Evolutionary conservation across 2,888 invertebrate genomes (phyloP).

Genomic region (Teleogryllus oceanicus): DNA sequence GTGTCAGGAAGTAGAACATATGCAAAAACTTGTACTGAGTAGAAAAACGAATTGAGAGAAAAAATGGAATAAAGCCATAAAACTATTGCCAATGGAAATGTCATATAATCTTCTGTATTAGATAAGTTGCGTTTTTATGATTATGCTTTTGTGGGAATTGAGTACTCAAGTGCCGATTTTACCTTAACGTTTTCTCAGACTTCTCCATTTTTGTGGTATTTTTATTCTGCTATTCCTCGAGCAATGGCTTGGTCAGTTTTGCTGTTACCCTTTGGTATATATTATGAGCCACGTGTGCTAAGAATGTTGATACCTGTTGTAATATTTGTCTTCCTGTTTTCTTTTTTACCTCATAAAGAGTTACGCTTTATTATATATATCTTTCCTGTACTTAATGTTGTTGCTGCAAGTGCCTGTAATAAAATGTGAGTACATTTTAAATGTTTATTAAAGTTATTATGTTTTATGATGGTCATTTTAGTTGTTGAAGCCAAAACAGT

Average conservation of each 20-base stretch:
- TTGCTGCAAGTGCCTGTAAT: slow-evolving; percentile 83
- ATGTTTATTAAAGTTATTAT: not conserved
- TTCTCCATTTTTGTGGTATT: slow-evolving; percentile 95
- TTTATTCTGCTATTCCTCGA: slow-evolving; percentile 93
- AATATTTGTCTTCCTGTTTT: slow-evolving; percentile 83
- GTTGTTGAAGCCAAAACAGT: not conserved
- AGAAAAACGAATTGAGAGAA: not conserved
- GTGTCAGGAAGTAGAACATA: no score
- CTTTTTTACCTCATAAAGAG: slow-evolving; percentile 96
- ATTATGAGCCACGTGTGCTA: slow-evolving; percentile 67
- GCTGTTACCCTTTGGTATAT: slow-evolving; percentile 73
- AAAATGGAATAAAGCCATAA: no score
- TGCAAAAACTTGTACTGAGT: not conserved
- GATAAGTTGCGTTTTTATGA: not conserved
- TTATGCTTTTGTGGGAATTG: not conserved
- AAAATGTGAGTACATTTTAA: slow-evolving; percentile 68
- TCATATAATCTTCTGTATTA: no score
- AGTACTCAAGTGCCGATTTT: slow-evolving; percentile 23
- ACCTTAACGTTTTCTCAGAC: slow-evolving; percentile 60
- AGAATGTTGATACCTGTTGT: slow-evolving; percentile 67
- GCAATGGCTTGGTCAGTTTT: slow-evolving; percentile 78
- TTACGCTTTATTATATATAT: slow-evolving; percentile 94
- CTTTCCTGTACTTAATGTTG: slow-evolving; percentile 88
- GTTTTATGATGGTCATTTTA: not conserved
- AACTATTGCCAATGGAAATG: no score